Base-by-base conservation (phyloP, 2,797 vertebrate genomes). In the Pantherophis vulpinus region DNA sequence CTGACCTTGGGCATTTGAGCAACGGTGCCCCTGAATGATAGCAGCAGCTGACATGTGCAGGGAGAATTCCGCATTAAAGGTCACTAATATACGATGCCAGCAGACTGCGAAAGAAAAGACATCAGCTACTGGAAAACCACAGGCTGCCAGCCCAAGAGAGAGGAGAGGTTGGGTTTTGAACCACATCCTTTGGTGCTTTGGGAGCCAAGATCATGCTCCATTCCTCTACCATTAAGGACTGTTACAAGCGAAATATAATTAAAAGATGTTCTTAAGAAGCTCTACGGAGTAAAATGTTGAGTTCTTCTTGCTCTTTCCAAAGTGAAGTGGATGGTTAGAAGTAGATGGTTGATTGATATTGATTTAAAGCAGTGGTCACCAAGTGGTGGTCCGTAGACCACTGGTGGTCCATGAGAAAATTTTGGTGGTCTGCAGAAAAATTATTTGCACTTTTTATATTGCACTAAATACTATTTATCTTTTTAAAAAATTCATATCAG, bases 61-160 rank as follows among this genome's bases (percentile, higher is more conserved):
- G 94, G 89, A 93, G 92, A 93, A 95, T 94, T 94, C 92, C 47
- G 92, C 92, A 93, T 9, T 79, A 94, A 95, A 97, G 95, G 95
- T 96, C 96, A 93, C 93, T 88, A 74, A 87, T 79, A 83, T 90
- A 91, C 66, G 83, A 83, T 94, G 92, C 91, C 91, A 90, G 91
- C 70, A 89, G 87, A 79, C 90, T 93, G 87, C 59, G 55, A 59
- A 25, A 92, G 79, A 54, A 56, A 16, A 90, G 83, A 54, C 88
- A 47, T 47, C 74, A 91, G 87, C 90, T 91, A 55, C 88, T 90
- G 94, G 83, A 94, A 66, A 83, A 93, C 89, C 61, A 51, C 94
- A 86, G 61, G 86, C 90, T 87, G 61, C 11, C 29, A 23, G 32
- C 63, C 56, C 32, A 90, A 61, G 51, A 87, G 89, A 88, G 18